These are phyloP conservation scores for Leptarthrus brevirostris DNA, from an alignment of 2,888 invertebrate species.

Conservation along the genomic window DNA sequence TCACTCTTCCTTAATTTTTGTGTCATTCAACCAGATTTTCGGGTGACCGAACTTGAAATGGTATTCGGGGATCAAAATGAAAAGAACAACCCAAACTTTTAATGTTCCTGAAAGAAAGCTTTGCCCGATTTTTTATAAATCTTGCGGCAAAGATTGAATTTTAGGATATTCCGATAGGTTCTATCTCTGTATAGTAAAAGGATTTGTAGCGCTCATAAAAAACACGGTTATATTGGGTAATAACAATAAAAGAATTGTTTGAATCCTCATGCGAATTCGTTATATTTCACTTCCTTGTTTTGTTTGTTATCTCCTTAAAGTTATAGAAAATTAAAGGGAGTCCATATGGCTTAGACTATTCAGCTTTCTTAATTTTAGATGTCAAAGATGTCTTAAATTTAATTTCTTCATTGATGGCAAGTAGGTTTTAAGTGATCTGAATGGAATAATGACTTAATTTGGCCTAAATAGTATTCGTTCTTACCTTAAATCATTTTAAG, in stretches of 20 bases:
- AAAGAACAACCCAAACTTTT: neutral
- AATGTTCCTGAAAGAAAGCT: neutral
- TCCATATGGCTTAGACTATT: too few relatives aligned
- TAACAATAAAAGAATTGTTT: neutral
- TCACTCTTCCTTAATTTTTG: slow-evolving; percentile 31
- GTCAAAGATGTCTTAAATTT: too few relatives aligned
- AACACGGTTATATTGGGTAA: neutral
- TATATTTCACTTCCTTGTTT: too few relatives aligned
- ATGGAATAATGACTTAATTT: too few relatives aligned
- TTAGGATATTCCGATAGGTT: neutral
- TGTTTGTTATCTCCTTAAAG: too few relatives aligned
- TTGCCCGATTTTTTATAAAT: neutral
- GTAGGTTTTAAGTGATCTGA: too few relatives aligned
- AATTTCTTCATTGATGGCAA: too few relatives aligned
- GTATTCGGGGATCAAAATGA: neutral
- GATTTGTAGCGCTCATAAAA: neutral
- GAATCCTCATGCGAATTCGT: neutral
- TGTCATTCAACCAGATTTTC: neutral
- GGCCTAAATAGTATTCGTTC: too few relatives aligned
- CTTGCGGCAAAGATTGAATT: slow-evolving; percentile 4
- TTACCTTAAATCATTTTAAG: too few relatives aligned
- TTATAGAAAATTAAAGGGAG: too few relatives aligned
- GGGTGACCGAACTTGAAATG: slow-evolving; percentile 31
- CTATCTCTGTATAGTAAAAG: neutral
- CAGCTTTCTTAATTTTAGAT: too few relatives aligned